Percentiles rank a stretch among this genome's conserved stretches.
Evolutionary conservation across 1,140 invertebrate species (phyloP).

Genomic region (Drosophila asahinai): DNA sequence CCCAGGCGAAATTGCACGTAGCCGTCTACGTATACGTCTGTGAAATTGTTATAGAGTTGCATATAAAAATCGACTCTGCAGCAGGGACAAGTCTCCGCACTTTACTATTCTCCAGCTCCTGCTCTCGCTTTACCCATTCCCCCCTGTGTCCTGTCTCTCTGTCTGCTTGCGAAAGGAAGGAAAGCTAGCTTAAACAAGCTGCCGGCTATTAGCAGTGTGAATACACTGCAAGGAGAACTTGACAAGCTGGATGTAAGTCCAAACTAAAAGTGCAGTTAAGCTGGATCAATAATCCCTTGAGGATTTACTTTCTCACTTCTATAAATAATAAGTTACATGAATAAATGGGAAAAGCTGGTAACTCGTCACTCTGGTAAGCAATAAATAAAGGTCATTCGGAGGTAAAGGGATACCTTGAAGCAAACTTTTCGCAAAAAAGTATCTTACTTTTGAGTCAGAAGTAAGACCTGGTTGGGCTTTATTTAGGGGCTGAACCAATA

Average conservation of each 20-base stretch:
- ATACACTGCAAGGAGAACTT: conserved; percentile 34
- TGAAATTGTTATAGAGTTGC: conserved; percentile 71
- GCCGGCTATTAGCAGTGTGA: conserved; percentile 68
- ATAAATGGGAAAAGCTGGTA: too few species aligned
- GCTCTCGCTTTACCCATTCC: conserved; percentile 5
- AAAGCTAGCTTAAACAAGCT: conserved; percentile 68
- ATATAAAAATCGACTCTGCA: conserved; percentile 70
- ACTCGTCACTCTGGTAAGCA: too few species aligned
- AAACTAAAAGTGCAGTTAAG: background rate
- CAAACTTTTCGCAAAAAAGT: too few species aligned
- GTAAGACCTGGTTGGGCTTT: background rate
- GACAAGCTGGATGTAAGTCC: background rate
- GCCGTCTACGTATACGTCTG: conserved; percentile 48
- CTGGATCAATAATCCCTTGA: background rate
- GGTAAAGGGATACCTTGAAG: too few species aligned
- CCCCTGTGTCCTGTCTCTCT: conserved; percentile 31
- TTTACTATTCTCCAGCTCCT: conserved; percentile 13
- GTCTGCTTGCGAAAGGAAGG: conserved; percentile 37
- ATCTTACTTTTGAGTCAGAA: too few species aligned
- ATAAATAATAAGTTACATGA: background rate
- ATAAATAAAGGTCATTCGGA: too few species aligned
- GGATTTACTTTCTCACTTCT: background rate
- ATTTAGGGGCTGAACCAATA: too few species aligned
- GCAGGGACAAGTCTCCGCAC: conserved; percentile 50
- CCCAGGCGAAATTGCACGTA: conserved; percentile 71